These are phyloP conservation scores for Paramormyrops hopkinsi DNA, from an alignment of 2,797 vertebrate species.

Conservation along the genomic window DNA sequence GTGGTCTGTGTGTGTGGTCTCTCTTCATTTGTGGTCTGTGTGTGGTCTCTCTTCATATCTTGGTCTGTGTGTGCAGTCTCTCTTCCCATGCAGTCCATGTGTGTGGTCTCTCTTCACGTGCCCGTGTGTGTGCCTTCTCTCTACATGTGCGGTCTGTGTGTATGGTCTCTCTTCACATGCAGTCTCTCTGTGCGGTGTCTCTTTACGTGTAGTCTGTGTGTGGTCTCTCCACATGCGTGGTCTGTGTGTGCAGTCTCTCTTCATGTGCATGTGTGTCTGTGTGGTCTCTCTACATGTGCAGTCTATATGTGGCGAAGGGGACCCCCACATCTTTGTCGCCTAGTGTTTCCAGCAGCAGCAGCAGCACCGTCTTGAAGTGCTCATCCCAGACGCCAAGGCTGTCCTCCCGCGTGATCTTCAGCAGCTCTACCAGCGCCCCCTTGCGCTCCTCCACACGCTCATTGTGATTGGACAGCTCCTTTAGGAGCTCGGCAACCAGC, in stretches of 20 bases:
- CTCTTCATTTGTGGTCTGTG: not conserved
- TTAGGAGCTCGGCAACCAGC: constrained; percentile 90
- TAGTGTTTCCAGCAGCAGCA: constrained; percentile 92
- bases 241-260: not conserved
- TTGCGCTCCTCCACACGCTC: constrained; percentile 91
- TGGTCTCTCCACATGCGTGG: not conserved
- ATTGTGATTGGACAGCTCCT: constrained; percentile 96
- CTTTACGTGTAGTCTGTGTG: not conserved
- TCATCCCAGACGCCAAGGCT: constrained; percentile 92
- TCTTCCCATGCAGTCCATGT: not conserved
- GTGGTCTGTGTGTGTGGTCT: not conserved
- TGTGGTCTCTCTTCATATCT: not conserved
- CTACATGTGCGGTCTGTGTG: not conserved
- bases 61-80: not conserved
- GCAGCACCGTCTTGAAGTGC: constrained; percentile 95
- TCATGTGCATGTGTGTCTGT: not conserved
- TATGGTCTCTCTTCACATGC: not conserved
- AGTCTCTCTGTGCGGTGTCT: not conserved
- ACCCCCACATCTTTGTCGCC: constrained; percentile 86
- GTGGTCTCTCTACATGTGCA: not conserved
- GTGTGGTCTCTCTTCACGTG: not conserved
- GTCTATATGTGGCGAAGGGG: not conserved
- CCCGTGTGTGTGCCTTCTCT: not conserved
- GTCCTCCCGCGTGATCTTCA: constrained; percentile 93
- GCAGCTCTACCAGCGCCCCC: constrained; percentile 83